Evolutionary conservation across 2,888 invertebrate species (phyloP).

Genomic region (Rhingia rostrata): DNA sequence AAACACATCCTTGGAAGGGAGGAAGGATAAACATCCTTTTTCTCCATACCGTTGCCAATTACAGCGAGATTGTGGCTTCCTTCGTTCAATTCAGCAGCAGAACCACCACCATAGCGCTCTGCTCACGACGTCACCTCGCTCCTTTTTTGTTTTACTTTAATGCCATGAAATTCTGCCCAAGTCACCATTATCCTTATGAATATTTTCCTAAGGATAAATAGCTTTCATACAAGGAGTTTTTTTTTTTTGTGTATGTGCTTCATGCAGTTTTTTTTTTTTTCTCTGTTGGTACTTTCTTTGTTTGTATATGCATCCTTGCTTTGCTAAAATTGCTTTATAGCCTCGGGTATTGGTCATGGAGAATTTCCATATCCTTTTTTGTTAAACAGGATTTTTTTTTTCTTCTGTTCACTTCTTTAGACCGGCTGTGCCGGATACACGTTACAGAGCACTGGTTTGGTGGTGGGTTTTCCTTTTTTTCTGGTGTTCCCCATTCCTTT

Average conservation of each 20-base stretch:
- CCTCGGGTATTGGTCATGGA: slow-evolving; percentile 71
- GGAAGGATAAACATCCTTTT: slow-evolving; percentile 52
- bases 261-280: slow-evolving; percentile 29
- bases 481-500: slow-evolving; percentile 44
- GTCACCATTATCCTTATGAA: slow-evolving; percentile 73
- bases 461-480: slow-evolving; percentile 16
- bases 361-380: slow-evolving; percentile 64
- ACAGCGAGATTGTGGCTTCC: slow-evolving; percentile 61
- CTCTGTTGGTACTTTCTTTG: neutral
- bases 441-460: slow-evolving; percentile 48
- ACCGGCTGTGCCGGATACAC: slow-evolving; percentile 49
- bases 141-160: slow-evolving; percentile 60
- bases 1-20: slow-evolving; percentile 40
- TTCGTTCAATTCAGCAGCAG: slow-evolving; percentile 20
- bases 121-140: neutral
- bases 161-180: slow-evolving; percentile 61
- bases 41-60: slow-evolving; percentile 61
- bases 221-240: slow-evolving; percentile 40
- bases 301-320: slow-evolving; percentile 61
- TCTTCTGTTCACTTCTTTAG: slow-evolving; percentile 23
- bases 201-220: slow-evolving; percentile 72
- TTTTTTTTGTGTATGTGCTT: neutral
- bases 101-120: neutral
- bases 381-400: neutral
- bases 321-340: slow-evolving; percentile 70